Evolutionary conservation across 2,113 vertebrate species (phyloP).

Genomic region (Mungos mungo): DNA sequence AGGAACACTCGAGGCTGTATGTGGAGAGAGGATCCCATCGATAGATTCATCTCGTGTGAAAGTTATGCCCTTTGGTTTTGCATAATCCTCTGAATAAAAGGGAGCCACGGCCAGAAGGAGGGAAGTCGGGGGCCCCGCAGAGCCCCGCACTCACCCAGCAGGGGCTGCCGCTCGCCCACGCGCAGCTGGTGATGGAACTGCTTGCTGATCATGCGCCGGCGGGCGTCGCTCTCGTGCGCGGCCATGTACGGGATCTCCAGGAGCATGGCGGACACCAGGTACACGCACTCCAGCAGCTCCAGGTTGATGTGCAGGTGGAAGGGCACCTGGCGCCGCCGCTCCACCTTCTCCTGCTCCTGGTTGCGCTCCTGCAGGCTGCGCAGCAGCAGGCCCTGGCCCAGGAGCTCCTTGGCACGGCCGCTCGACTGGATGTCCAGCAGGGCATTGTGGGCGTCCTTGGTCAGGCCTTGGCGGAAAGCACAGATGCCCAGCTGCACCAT

Average conservation of each 20-base stretch:
- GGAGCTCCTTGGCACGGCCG: conserved; percentile 94
- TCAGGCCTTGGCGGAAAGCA: conserved; percentile 95
- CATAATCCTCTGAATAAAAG: background rate
- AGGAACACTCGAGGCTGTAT: background rate
- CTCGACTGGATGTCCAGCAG: conserved; percentile 94
- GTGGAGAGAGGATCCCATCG: background rate
- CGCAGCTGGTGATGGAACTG: conserved; percentile 96
- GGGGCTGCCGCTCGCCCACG: conserved; percentile 93
- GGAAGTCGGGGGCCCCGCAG: too few species aligned
- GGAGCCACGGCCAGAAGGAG: background rate
- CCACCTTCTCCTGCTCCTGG: conserved; percentile 95
- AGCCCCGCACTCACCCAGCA: conserved; percentile 86
- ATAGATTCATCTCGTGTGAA: background rate
- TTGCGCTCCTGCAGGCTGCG: conserved; percentile 96
- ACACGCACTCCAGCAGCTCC: conserved; percentile 94
- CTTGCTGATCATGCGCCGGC: conserved; percentile 96
- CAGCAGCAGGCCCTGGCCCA: conserved; percentile 93
- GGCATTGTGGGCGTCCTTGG: conserved; percentile 95
- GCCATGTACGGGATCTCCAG: conserved; percentile 97
- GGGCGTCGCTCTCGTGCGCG: conserved; percentile 93
- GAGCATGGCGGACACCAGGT: conserved; percentile 95
- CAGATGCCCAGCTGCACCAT: conserved; percentile 97
- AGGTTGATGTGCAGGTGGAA: conserved; percentile 97
- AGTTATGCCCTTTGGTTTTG: background rate
- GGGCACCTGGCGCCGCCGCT: conserved; percentile 93